These are phyloP conservation scores for Calliopsis andreniformis DNA, from an alignment of 1,140 invertebrate genomes.

Conservation along the genomic window DNA sequence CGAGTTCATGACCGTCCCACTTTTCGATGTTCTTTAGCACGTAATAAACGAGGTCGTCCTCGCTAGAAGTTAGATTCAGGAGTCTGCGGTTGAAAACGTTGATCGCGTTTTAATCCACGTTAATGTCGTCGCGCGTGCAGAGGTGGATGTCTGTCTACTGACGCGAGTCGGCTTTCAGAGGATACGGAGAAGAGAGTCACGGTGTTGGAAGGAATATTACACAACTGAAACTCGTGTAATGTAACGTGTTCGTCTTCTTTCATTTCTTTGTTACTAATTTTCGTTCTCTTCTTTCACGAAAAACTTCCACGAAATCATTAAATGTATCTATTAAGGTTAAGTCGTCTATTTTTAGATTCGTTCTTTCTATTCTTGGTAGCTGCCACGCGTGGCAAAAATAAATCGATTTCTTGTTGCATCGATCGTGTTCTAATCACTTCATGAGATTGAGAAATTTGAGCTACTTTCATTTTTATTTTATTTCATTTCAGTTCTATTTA, in stretches of 20 bases:
- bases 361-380: background rate
- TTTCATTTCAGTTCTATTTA: too few relatives aligned
- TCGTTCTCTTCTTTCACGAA: background rate
- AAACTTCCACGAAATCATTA: background rate
- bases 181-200: slow-evolving; percentile 3
- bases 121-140: too few relatives aligned
- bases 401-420: too few relatives aligned
- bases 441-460: too few relatives aligned
- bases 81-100: too few relatives aligned
- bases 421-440: too few relatives aligned
- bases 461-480: too few relatives aligned
- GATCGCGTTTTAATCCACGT: too few relatives aligned
- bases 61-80: too few relatives aligned
- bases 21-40: background rate
- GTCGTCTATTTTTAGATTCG: too few relatives aligned
- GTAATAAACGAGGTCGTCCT: background rate
- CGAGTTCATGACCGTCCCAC: background rate
- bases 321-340: background rate
- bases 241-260: background rate
- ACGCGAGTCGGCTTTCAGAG: slow-evolving; percentile 9
- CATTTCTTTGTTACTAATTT: slow-evolving; percentile 4
- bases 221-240: background rate
- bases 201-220: slow-evolving; percentile 2
- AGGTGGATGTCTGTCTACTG: slow-evolving; percentile 18
- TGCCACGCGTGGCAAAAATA: too few relatives aligned